Evolutionary conservation across 2,797 vertebrate genomes (phyloP).

Genomic region (Dallia pectoralis): DNA sequence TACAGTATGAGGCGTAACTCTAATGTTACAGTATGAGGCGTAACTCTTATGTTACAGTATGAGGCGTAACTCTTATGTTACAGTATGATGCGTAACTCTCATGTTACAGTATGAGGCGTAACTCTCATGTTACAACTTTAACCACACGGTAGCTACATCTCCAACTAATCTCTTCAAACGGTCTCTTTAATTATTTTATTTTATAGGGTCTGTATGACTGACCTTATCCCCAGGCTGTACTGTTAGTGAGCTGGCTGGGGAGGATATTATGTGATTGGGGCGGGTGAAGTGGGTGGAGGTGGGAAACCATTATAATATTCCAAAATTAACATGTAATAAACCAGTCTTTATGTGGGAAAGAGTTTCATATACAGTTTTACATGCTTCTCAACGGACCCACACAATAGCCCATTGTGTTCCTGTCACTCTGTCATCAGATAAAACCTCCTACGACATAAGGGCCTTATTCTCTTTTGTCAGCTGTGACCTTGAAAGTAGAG

Average conservation of each 20-base stretch:
- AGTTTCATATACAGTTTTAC: neutral
- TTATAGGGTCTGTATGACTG: neutral
- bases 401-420: neutral
- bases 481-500: neutral
- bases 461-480: neutral
- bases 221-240: neutral
- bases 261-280: neutral
- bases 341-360: neutral
- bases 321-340: neutral
- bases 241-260: neutral
- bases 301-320: neutral
- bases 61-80: too few relatives aligned
- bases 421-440: neutral
- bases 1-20: too few relatives aligned
- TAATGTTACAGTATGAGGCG: too few relatives aligned
- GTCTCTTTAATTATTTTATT: neutral
- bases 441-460: neutral
- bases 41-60: too few relatives aligned
- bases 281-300: neutral
- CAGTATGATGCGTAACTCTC: too few relatives aligned
- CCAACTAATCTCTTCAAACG: neutral
- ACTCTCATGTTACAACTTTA: neutral
- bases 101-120: neutral
- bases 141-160: neutral
- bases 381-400: neutral